Percentiles rank a stretch among this genome's conserved stretches.
These are phyloP conservation scores for Spodoptera litura DNA, from an alignment of 1,140 invertebrate genomes.

Conservation along the genomic window DNA sequence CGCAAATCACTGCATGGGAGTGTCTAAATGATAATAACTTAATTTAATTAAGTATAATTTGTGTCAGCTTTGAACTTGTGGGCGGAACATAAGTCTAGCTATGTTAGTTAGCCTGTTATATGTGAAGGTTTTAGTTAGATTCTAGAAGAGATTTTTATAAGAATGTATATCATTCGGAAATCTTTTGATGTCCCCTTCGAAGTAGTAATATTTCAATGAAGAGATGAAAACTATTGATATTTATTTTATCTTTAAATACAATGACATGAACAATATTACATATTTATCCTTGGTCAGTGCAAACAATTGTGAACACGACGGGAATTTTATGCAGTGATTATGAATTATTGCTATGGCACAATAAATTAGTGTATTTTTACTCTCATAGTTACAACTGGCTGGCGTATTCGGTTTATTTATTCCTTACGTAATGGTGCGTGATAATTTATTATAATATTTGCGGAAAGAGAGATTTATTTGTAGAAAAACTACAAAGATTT, in stretches of 20 bases:
- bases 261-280: too few species aligned
- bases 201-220: too few species aligned
- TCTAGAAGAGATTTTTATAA: too few species aligned
- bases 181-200: too few species aligned
- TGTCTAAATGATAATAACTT: conserved; percentile 10
- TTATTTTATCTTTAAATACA: too few species aligned
- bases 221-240: too few species aligned
- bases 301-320: background rate
- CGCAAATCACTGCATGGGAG: conserved; percentile 26
- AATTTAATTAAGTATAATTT: conserved; percentile 11
- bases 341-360: background rate
- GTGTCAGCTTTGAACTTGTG: background rate
- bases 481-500: background rate
- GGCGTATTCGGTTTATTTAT: conserved; percentile 15
- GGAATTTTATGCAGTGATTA: background rate
- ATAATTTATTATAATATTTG: conserved; percentile 4
- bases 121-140: too few species aligned
- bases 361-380: background rate
- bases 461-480: background rate
- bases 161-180: too few species aligned
- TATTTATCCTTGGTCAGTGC: too few species aligned
- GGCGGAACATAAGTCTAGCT: background rate
- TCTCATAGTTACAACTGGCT: conserved; percentile 1
- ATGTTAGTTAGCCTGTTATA: too few species aligned
- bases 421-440: background rate